Conservation (phyloP, 2,888 invertebrate genomes). For the Cordilura impudica region DNA sequence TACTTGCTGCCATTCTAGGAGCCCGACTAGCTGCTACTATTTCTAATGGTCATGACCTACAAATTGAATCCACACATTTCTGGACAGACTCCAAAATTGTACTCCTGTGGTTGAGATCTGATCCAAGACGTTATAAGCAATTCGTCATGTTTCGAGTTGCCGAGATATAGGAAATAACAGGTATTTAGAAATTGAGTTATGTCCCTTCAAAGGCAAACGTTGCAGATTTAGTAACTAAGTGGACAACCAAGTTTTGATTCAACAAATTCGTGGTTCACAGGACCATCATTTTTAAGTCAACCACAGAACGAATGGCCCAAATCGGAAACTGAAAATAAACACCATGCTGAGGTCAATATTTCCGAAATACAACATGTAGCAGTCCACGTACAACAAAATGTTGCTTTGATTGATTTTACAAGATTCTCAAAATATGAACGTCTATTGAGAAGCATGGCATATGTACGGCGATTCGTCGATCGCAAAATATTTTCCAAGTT, state of each 20-base stretch:
- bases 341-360: not conserved
- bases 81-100: constrained; percentile 68
- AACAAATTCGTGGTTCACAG: constrained; percentile 31
- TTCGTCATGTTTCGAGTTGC: constrained; percentile 60
- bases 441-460: no score
- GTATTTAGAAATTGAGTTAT: constrained; percentile 40
- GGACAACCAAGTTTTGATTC: constrained; percentile 16
- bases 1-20: constrained; percentile 64
- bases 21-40: constrained; percentile 51
- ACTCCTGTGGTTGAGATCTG: constrained; percentile 64
- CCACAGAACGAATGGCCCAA: not conserved
- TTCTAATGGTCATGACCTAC: constrained; percentile 35
- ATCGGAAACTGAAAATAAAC: not conserved
- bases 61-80: constrained; percentile 49
- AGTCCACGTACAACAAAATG: not conserved
- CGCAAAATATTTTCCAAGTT: no score
- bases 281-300: constrained; percentile 41
- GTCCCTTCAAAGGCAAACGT: constrained; percentile 53
- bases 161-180: constrained; percentile 48
- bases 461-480: no score
- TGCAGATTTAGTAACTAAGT: constrained; percentile 57
- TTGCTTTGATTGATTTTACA: no score
- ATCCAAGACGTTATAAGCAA: constrained; percentile 58
- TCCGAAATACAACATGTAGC: not conserved
- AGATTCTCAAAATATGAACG: no score